Base-by-base conservation (phyloP, 2,888 invertebrate species). In the Ectemnius continuus region DNA sequence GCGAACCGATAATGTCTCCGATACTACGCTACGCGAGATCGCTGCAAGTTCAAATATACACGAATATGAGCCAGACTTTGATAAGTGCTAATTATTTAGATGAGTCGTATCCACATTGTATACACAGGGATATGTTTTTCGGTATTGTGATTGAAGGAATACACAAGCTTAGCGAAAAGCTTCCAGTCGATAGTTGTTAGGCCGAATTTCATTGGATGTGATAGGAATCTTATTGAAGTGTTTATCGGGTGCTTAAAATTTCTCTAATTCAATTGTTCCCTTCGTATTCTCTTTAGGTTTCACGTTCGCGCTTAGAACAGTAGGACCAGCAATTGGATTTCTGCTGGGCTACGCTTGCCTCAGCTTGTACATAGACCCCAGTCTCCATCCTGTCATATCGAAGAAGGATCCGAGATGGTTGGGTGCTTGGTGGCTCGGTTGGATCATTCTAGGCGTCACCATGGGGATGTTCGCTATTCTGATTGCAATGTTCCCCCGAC, bases 351-450 rank as follows among this genome's bases (percentile, higher is more conserved):
- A 91, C 65, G 88, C 88, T 13, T 92, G 92, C 6, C 86, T 94
- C 4, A 93, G 92, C 80, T 85, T 93, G 0, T 94, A 93, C 84
- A 94, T 94, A 67, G 93, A 94, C 85, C 94, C 94, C 0, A 90
- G 88, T 0, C 91, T 93, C 61, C 93, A 93, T 8, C 94, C 94
- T 0, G 86, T 94, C 8, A 94, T 94, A 46, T 92, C 92, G 60
- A 91, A 91, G 60, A 92, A 92, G 70, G 94, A 94, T 88, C 94
- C 95, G 2, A 91, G 95, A 79, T 95, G 95, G 95, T 88, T 94
- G 56, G 95, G 95, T 20, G 95, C 95, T 11, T 95, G 95, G 95
- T 95, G 95, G 95, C 90, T 95, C n/a, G 95, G 94, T 14, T 93
- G 93, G 93, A 91, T 93, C 26, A 91, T 93, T 46, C 89, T 93